phyloP scores from a whole-genome alignment of 2,113 vertebrate species.

The Carassius gibelio region DNA sequence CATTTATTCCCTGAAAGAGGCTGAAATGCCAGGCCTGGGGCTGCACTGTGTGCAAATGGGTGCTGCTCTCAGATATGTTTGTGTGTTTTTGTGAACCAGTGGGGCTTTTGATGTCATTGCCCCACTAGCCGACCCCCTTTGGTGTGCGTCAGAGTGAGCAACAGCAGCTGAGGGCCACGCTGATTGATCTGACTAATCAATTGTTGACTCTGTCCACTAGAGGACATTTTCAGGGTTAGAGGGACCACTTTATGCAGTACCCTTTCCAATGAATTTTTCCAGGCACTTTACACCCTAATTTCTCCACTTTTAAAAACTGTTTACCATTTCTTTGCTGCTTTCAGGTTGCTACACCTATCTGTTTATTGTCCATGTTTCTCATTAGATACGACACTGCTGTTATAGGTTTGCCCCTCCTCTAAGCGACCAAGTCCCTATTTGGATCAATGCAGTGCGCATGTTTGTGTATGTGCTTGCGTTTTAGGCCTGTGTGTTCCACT shows the following conservation, averaged over 20 bases:
- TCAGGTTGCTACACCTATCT: neutral
- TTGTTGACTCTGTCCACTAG: constrained; percentile 47
- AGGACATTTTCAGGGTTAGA: constrained; percentile 53
- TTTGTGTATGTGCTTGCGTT: constrained; percentile 53
- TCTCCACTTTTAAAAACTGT: constrained; percentile 46
- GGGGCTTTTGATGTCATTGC: constrained; percentile 57
- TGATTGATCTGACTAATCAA: constrained; percentile 68
- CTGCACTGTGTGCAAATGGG: constrained; percentile 55
- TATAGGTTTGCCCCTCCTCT: constrained; percentile 62
- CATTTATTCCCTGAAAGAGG: constrained; percentile 33
- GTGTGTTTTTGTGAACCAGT: constrained; percentile 52
- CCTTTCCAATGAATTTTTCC: neutral
- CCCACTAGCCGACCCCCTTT: constrained; percentile 65
- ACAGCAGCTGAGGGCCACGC: constrained; percentile 63
- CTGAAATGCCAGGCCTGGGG: constrained; percentile 40
- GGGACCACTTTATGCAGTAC: neutral
- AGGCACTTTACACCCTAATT: constrained; percentile 22
- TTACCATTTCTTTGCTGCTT: neutral
- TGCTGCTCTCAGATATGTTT: constrained; percentile 17
- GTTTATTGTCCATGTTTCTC: constrained; percentile 52
- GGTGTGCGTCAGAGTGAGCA: constrained; percentile 66
- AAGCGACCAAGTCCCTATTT: constrained; percentile 64
- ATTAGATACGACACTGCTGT: constrained; percentile 61
- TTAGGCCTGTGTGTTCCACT: constrained; percentile 55
- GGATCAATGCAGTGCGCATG: constrained; percentile 66